Evolutionary conservation across 1,140 invertebrate species (phyloP), one percentile per base, ranked within the genome.

Genomic region (Chlorops oryzae): DNA sequence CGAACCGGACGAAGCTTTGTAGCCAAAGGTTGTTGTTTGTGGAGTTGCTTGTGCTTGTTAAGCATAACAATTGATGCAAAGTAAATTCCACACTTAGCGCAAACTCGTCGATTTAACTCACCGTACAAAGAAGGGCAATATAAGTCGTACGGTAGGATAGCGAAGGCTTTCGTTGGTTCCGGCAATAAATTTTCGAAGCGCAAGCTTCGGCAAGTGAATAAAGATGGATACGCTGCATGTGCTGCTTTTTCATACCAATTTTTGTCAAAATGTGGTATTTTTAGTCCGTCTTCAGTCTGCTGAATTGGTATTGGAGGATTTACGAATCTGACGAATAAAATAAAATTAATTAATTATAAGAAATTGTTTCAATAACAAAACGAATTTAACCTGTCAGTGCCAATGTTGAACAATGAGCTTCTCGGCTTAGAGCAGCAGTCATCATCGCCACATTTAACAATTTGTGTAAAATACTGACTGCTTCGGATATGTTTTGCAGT

Each of bases 61-160:
- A 20, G 15, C 24, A 13, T 15, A 21, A 9, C 17, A 52, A 49
- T 47, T 53, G 65, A 73, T 51, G 65, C 57, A 37, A 68, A 63
- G 40, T 62, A 42, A 25, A 70, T 61, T 25, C 37, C 41, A 54
- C 63, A 54, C n/a, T 50, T 51, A 54, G 73, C 68, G 34, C 65
- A 67, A 9, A 32, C n/a, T 9, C n/a, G n/a, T 7, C n/a, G 7
- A 9, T 32, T 7, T 32, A 7, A 32, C n/a, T 32, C 28, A 32
- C n/a, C 28, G n/a, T 9, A 32, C n/a, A 32, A n/a, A 7, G 28
- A 32, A 9, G 28, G 28, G 28, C 28, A 32, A n/a, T 32, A 32
- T 7, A 32, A 32, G 28, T 9, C 28, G n/a, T 32, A 7, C n/a
- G 28, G n/a, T 7, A 32, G n/a, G 7, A 32, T 7, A 9, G 7